Percentiles rank a stretch among this genome's conserved stretches.
Evolutionary conservation across 2,888 invertebrate genomes (phyloP).

Genomic region (Lumbricus terrestris): DNA sequence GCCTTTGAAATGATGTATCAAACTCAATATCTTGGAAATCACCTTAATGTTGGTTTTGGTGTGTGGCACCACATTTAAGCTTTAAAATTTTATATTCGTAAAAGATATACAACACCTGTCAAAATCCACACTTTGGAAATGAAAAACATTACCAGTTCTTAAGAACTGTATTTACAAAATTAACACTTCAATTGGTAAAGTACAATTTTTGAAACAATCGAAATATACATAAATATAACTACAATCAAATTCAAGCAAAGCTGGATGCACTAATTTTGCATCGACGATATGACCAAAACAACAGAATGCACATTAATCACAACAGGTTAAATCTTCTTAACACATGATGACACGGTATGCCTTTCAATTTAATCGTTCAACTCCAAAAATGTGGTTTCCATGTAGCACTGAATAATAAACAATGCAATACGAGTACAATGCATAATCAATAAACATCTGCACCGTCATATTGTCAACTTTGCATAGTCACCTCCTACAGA

Average conservation of each 20-base stretch:
- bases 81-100: too few species aligned
- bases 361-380: background rate
- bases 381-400: background rate
- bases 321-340: background rate
- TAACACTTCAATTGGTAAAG: background rate
- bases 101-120: too few species aligned
- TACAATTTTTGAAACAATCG: background rate
- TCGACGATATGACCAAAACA: background rate
- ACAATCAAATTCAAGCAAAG: background rate
- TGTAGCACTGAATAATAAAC: background rate
- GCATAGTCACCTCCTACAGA: background rate
- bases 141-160: background rate
- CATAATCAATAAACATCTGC: background rate
- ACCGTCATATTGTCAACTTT: background rate
- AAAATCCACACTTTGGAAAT: background rate
- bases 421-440: background rate
- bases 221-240: background rate
- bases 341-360: background rate
- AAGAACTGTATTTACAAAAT: background rate
- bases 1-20: too few species aligned
- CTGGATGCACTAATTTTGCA: background rate
- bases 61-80: too few species aligned
- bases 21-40: too few species aligned
- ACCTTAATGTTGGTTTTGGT: too few species aligned
- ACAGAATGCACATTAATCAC: too few species aligned